Base-by-base conservation (phyloP, 2,888 invertebrate genomes). In the Acronicta psi region DNA sequence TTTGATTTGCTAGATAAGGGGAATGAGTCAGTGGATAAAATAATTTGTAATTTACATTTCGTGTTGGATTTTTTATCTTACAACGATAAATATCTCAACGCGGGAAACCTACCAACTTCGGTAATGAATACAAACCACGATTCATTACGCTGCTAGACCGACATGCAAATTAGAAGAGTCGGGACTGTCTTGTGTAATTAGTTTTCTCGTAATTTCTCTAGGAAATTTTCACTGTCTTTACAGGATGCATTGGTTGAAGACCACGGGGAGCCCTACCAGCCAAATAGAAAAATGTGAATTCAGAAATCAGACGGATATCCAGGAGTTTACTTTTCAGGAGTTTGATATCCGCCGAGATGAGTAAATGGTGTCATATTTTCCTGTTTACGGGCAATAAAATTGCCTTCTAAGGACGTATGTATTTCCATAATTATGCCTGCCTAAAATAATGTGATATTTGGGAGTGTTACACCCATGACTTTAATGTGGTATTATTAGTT, bases 251-350 rank as follows among this genome's bases (percentile, higher is more conserved):
- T 94, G 94, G 94, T 69, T 98, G 50, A 93, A 95, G 75, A 93
- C 92, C 29, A 96, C 94, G 6, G 98, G 97, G 40, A 97, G 97
- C 84, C 97, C 97, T 0, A 94, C 95, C 69, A 97, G 97, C 43
- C 92, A 92, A 69, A 97, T 98, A 70, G 96, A 97, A 9, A 96
- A 95, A 83, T 95, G 95, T 0, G 95, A 96, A 64, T 98, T 97
- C 85, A 93, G 91, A 16, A 96, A 96, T 78, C 95, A 95, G 60
- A 95, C 94, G 64, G 92, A 94, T 60, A 94, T 97, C n/a, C 45
- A 84, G 0, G 84, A 93, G 3, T 95, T 85, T 55, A 88, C 92
- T 0, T 95, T 92, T 67, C 68, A 88, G 0, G 83, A 90, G 54
- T 96, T 96, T 75, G 79, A 83, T 18, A 95, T 96, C 47, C 72